Percentiles rank a stretch among this genome's conserved stretches.
Evolutionary conservation across 2,797 vertebrate species (phyloP).

Genomic region (Pitangus sulphuratus): DNA sequence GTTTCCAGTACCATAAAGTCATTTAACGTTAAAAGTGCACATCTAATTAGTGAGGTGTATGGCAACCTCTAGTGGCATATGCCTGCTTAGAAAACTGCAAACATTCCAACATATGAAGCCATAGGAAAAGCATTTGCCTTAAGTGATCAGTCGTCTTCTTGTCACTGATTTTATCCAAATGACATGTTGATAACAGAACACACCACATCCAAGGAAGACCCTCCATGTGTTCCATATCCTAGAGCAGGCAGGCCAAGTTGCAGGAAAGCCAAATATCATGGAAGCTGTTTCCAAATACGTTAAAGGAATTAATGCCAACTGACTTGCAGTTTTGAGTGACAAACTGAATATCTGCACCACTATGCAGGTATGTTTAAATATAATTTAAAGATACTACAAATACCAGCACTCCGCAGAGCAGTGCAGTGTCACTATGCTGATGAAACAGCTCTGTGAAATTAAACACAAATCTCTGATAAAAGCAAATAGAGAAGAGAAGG

Average conservation of each 20-base stretch:
- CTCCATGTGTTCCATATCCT: background rate
- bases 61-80: constrained; percentile 52
- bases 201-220: background rate
- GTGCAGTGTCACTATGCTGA: background rate
- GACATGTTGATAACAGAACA: background rate
- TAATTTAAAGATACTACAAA: background rate
- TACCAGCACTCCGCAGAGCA: background rate
- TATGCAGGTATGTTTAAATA: background rate
- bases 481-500: background rate
- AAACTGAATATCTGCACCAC: background rate
- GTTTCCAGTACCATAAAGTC: background rate
- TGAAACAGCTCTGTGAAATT: background rate
- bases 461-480: background rate
- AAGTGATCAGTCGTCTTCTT: background rate
- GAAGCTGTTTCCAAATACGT: background rate
- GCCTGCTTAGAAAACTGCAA: background rate
- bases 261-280: background rate
- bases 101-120: background rate
- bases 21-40: background rate
- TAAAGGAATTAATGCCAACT: background rate
- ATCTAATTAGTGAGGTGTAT: background rate
- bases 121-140: background rate
- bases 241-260: background rate
- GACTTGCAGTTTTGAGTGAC: background rate
- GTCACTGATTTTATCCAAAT: background rate